A percentile compares a stretch with the other conserved stretches of the same genome.
phyloP scores from a whole-genome alignment of 2,113 vertebrate species.

The Gobius niger region DNA sequence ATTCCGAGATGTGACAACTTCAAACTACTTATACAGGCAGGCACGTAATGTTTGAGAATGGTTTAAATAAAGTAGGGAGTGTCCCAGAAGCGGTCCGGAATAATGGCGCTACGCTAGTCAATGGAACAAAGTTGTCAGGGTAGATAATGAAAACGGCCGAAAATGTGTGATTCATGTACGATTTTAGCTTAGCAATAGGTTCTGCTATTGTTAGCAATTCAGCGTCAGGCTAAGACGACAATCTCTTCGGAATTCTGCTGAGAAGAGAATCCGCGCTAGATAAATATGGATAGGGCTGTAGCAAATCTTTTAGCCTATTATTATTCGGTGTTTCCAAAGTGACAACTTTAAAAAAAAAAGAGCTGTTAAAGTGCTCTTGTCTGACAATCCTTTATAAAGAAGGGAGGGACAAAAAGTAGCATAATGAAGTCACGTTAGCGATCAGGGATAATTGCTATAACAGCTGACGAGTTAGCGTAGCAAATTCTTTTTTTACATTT shows the following conservation, averaged over 20 bases:
- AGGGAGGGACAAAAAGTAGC: no score
- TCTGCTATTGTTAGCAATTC: conserved; percentile 70
- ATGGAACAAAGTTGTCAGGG: conserved; percentile 3
- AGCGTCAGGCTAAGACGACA: conserved; percentile 61
- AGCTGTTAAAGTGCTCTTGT: no score
- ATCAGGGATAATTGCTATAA: no score
- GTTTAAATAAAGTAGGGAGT: conserved; percentile 3
- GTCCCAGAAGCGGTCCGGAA: not conserved
- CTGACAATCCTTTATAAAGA: no score
- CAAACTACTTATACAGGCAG: conserved; percentile 35
- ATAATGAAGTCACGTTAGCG: no score
- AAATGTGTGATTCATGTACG: conserved; percentile 80
- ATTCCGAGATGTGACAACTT: conserved; percentile 57
- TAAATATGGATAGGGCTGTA: conserved; percentile 63
- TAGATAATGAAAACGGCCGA: conserved; percentile 71
- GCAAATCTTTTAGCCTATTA: no score
- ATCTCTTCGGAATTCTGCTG: conserved; percentile 61
- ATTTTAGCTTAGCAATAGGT: conserved; percentile 71
- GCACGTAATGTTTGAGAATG: conserved; percentile 34
- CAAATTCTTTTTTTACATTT: no score
- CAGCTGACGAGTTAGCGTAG: no score
- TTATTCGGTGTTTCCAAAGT: no score
- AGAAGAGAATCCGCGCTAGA: conserved; percentile 57
- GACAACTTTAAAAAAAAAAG: no score
- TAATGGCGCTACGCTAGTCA: not conserved